A percentile compares a stretch with the other conserved stretches of the same genome.
Evolutionary conservation across 2,888 invertebrate species (phyloP).

Genomic region (Tridacna crocea): DNA sequence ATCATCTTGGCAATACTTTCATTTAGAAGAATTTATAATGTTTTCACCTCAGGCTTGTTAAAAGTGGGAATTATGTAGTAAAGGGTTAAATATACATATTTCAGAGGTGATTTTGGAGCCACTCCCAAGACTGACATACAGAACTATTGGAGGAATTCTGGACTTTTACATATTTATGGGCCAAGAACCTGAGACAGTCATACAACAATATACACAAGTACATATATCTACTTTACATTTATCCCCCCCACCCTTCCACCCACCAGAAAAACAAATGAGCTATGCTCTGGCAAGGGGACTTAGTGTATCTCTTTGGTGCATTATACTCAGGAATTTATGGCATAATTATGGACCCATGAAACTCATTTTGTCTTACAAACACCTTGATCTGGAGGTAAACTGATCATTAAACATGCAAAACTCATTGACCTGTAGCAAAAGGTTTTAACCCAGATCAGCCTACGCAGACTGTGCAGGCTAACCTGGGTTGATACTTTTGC

Average conservation of each 20-base stretch:
- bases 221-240: not conserved
- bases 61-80: not conserved
- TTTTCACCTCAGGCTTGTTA: not conserved
- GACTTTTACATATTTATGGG: slow-evolving; percentile 92
- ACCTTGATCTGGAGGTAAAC: too few relatives aligned
- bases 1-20: too few relatives aligned
- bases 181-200: slow-evolving; percentile 88
- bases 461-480: not conserved
- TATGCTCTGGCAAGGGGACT: too few relatives aligned
- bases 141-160: slow-evolving; percentile 92
- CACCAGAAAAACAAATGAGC: too few relatives aligned
- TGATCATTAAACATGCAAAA: too few relatives aligned
- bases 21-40: too few relatives aligned
- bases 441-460: not conserved
- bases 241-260: too few relatives aligned
- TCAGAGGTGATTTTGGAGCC: slow-evolving; percentile 63
- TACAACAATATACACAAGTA: slow-evolving; percentile 82
- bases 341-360: too few relatives aligned
- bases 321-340: too few relatives aligned
- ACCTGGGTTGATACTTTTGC: not conserved
- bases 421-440: too few relatives aligned
- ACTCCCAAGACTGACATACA: slow-evolving; percentile 92
- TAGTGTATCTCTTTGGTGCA: too few relatives aligned
- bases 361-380: too few relatives aligned
- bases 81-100: not conserved